These are phyloP conservation scores for Nothobranchius furzeri DNA, from an alignment of 2,113 vertebrate genomes.

Conservation along the genomic window DNA sequence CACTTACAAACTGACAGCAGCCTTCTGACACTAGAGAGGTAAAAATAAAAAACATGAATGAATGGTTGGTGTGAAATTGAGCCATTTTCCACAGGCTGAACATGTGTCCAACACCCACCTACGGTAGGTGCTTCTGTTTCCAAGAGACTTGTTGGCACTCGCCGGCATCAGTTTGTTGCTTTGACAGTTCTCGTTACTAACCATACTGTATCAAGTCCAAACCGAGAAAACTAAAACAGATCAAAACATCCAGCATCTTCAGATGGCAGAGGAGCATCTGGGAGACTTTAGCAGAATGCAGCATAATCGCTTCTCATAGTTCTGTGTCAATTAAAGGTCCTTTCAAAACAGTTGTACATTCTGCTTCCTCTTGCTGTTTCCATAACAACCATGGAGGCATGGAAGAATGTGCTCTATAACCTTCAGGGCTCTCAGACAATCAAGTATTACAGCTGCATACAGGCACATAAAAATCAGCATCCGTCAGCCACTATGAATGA, in stretches of 20 bases:
- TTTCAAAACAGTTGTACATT: slow-evolving; percentile 70
- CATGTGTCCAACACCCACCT: slow-evolving; percentile 47
- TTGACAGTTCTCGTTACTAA: slow-evolving; percentile 5
- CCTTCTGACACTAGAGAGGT: slow-evolving; percentile 8
- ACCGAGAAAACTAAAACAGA: background rate
- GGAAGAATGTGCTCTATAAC: slow-evolving; percentile 72
- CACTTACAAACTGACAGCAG: slow-evolving; percentile 35
- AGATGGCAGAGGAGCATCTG: slow-evolving; percentile 7
- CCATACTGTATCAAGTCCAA: slow-evolving; percentile 4
- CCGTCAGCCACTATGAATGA: background rate
- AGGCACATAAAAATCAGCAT: slow-evolving; percentile 14
- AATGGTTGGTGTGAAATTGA: slow-evolving; percentile 32
- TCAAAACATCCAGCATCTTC: slow-evolving; percentile 18
- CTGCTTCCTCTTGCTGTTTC: slow-evolving; percentile 78
- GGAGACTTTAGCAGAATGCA: slow-evolving; percentile 41
- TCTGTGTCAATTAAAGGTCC: slow-evolving; percentile 54
- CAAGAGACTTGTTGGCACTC: slow-evolving; percentile 24
- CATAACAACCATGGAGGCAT: slow-evolving; percentile 76
- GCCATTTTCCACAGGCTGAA: slow-evolving; percentile 24
- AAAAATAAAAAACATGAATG: slow-evolving; percentile 15
- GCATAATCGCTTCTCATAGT: slow-evolving; percentile 43
- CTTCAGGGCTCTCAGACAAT: slow-evolving; percentile 68
- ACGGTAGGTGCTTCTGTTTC: slow-evolving; percentile 32
- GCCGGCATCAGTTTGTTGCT: background rate
- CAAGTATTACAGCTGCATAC: slow-evolving; percentile 34